These are phyloP conservation scores for Muscidifurax raptorellus DNA, from an alignment of 1,140 invertebrate genomes.

Conservation along the genomic window DNA sequence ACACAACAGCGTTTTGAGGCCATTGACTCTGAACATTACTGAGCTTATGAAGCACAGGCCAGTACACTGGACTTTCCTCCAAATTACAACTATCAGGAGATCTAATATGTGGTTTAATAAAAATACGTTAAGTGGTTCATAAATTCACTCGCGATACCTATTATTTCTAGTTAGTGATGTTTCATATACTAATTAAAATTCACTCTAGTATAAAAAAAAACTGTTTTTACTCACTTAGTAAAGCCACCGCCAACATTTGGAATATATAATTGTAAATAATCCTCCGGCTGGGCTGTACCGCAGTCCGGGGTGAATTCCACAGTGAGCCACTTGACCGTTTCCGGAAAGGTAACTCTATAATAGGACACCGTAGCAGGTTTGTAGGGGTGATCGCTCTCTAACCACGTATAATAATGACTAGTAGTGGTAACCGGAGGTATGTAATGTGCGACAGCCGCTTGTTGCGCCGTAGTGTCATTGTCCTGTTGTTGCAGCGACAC, in stretches of 20 bases:
- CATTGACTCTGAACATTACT: slow-evolving; percentile 83
- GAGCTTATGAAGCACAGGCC: slow-evolving; percentile 85
- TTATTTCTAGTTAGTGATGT: neutral
- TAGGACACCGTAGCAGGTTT: slow-evolving; percentile 91
- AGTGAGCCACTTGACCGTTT: slow-evolving; percentile 91
- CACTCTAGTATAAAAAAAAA: slow-evolving; percentile 9
- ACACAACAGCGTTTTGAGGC: slow-evolving; percentile 89
- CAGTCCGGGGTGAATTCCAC: slow-evolving; percentile 95
- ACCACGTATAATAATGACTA: slow-evolving; percentile 91
- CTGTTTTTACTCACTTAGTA: slow-evolving; percentile 58
- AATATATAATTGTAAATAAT: slow-evolving; percentile 91
- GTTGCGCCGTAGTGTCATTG: neutral
- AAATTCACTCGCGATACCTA: neutral
- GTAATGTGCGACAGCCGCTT: neutral
- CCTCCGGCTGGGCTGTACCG: slow-evolving; percentile 95
- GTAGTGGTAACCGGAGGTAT: slow-evolving; percentile 77
- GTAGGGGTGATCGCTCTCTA: slow-evolving; percentile 98
- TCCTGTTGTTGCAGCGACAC: slow-evolving; percentile 57
- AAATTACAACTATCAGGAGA: slow-evolving; percentile 36
- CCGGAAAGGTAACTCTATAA: slow-evolving; percentile 93
- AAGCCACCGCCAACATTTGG: slow-evolving; percentile 73
- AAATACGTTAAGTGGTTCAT: neutral
- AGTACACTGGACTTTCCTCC: slow-evolving; percentile 75
- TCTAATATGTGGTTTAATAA: slow-evolving; percentile 40
- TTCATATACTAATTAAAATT: slow-evolving; percentile 29